Base-by-base conservation (phyloP, 37 sponge, comb jelly and placozoan genomes). In the Halisarca cf. caerulea region DNA sequence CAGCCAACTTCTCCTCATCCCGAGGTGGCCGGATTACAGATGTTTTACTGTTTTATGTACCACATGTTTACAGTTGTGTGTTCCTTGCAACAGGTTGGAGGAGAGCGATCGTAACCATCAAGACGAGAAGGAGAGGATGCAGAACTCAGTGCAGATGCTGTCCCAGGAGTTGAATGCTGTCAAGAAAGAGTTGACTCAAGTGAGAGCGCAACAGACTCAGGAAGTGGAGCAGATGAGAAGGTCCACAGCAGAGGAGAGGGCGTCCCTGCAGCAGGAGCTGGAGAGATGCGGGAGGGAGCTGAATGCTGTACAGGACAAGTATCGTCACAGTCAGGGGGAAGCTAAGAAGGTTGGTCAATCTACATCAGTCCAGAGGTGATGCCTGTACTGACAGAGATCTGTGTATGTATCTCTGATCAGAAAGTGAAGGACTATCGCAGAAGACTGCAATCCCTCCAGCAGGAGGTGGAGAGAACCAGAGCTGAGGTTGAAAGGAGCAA, bases 221-320 rank as follows among this genome's bases (percentile, higher is more conserved):
- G 21, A 37, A 39, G 9, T 71, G 72, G 40, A 36, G 39, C 20
- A 33, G 41, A 7, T 71, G 38, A 35, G 18, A 18, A 30, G 39
- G 72, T 18, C 20, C 9, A 8, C 23, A 5, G 18, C 23, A 8
- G 41, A 37, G 72, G 72, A 71, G 41, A 71, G 39, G 72, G 32
- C 72, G 32, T 39, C 9, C 72, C 72, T 71, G 7, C 72, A 37
- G 32, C 38, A 71, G 8, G 72, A 71, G 72, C 72, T 71, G 41
- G 72, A 33, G 38, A 39, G 7, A 18, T 23, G 72, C 20, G 8
- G 6, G 72, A 37, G 40, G 8, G 41, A 36, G 5, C 39, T 37
- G 72, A 71, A 18, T 15, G 20, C 38, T 18, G 5, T 71, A 36
- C 39, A 71, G 39, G 72, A 14, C 7, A 30, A 71, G 18, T 9